Evolutionary conservation across 2,113 vertebrate species (phyloP).

Genomic region (Cheilinus undulatus): DNA sequence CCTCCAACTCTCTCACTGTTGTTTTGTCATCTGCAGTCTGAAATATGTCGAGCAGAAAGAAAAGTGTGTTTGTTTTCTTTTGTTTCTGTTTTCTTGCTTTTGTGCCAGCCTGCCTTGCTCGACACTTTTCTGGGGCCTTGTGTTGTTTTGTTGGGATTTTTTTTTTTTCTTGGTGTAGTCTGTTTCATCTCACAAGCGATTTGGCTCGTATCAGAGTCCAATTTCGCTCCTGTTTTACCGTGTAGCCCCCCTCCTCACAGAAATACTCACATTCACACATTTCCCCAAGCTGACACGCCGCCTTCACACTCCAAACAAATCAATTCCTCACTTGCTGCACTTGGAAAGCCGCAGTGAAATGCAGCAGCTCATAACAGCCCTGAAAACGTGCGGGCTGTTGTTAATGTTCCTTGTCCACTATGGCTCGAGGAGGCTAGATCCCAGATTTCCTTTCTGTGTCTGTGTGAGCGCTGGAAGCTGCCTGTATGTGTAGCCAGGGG

Average conservation of each 20-base stretch:
- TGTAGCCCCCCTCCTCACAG: constrained; percentile 33
- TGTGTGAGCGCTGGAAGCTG: background rate
- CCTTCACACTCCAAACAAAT: constrained; percentile 76
- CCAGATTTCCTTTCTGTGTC: background rate
- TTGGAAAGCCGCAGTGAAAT: constrained; percentile 46
- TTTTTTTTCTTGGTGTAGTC: constrained; percentile 46
- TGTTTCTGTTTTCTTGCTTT: constrained; percentile 40
- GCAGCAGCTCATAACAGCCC: constrained; percentile 44
- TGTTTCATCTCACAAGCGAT: constrained; percentile 68
- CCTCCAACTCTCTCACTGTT: constrained; percentile 58
- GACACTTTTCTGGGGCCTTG: constrained; percentile 56
- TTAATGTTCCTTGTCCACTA: constrained; percentile 44
- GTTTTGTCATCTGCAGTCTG: constrained; percentile 69
- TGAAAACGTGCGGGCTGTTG: constrained; percentile 49
- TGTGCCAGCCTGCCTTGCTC: constrained; percentile 47
- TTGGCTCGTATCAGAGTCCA: constrained; percentile 72
- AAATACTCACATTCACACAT: constrained; percentile 66
- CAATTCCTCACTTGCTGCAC: constrained; percentile 58
- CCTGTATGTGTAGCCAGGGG: constrained; percentile 2
- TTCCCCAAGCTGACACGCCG: constrained; percentile 64
- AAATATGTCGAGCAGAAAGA: constrained; percentile 67
- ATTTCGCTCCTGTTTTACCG: constrained; percentile 59
- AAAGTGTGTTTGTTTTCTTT: constrained; percentile 61
- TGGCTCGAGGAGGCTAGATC: constrained; percentile 20
- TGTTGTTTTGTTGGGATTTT: constrained; percentile 37